Base-by-base conservation (phyloP, 2,113 vertebrate species). In the Lophochroa leadbeateri region DNA sequence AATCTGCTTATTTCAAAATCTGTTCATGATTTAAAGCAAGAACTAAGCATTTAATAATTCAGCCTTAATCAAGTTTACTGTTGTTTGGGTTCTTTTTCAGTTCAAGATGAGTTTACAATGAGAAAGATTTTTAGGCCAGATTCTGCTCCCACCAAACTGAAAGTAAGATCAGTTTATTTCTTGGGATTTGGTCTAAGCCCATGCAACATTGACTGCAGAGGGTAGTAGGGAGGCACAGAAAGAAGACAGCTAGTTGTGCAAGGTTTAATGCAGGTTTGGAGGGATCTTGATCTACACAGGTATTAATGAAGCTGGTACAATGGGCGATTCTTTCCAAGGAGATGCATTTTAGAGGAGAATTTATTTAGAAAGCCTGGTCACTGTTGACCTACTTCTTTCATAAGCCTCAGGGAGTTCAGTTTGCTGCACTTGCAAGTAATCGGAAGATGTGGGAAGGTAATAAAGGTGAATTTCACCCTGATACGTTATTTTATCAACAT, bases 341-440 rank as follows among this genome's bases (percentile, higher is more conserved):
- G 86, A 9, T 41, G 67, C 39, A 10, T 88, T 79, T 67, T 61
- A 61, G 67, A 84, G 86, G 70, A 10, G 50, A 70, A 8, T 13
- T 12, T 49, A n/a, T 85, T 85, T 37, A 80, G 70, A 24, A 93
- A 80, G 60, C 33, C 86, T 88, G 86, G 92, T 50, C 43, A 3
- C 86, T 60, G n/a, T 7, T 86, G 96, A 93, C 96, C 94, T 97
- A 88, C 77, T 92, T 94, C 81, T 77, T 88, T 47, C 47, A n/a
- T 1, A 2, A 79, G 91, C 96, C 86, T 79, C 12, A 84, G 91
- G 94, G 95, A 89, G 84, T 82, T 78, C 11, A 7, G 49, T 71
- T 90, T 85, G 71, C 87, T 64, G 86, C 57, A 31, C 52, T 88
- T 9, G 3, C 18, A 80, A 60, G 71, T 64, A 60, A 7, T 13